These are phyloP conservation scores for Mesocricetus auratus DNA, from an alignment of 2,113 vertebrate genomes.

Conservation along the genomic window DNA sequence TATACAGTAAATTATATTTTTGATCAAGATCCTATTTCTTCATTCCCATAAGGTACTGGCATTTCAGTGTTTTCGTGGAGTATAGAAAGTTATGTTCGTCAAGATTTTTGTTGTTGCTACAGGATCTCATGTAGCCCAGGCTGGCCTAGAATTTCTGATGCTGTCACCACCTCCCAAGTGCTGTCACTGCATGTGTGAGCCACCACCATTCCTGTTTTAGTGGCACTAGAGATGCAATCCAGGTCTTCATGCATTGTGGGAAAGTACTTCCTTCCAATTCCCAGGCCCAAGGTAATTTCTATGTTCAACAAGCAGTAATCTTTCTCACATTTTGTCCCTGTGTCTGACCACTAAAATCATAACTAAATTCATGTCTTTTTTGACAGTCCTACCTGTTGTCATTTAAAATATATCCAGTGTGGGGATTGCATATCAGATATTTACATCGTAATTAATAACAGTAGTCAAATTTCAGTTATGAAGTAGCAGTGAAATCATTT, in stretches of 20 bases:
- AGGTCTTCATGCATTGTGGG: background rate
- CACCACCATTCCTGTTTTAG: background rate
- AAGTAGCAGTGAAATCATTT: background rate
- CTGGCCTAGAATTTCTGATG: background rate
- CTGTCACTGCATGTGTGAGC: background rate
- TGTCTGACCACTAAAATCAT: background rate
- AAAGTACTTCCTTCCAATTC: background rate
- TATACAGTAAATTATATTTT: constrained; percentile 45
- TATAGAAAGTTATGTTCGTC: constrained; percentile 14
- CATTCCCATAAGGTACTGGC: background rate
- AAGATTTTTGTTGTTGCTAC: background rate
- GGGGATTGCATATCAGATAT: background rate
- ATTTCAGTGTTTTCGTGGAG: constrained; percentile 1
- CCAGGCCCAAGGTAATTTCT: background rate
- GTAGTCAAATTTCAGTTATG: background rate
- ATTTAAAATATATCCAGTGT: background rate
- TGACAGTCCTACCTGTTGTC: background rate
- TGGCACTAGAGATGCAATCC: background rate
- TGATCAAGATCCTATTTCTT: constrained; percentile 41
- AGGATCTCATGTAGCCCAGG: background rate
- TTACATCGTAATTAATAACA: background rate
- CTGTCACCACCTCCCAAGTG: background rate
- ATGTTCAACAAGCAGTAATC: background rate
- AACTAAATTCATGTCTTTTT: background rate
- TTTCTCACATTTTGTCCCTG: background rate